Evolutionary conservation across 2,888 invertebrate species (phyloP).

Genomic region (Neocrepidodera transversa): DNA sequence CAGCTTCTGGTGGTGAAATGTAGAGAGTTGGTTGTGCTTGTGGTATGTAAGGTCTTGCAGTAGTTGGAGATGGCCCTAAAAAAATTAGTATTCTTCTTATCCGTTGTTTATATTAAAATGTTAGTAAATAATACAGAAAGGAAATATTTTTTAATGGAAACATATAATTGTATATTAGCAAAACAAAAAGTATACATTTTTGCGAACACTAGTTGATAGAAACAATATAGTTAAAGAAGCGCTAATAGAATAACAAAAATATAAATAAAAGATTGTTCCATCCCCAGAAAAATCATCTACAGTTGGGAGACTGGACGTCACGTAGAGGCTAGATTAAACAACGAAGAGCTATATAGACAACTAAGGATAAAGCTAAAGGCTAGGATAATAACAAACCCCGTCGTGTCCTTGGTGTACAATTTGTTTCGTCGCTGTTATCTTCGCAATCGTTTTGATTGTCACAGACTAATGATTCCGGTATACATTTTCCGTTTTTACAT

Average conservation of each 20-base stretch:
- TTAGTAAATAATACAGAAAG: constrained; percentile 1
- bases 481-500: constrained; percentile 68
- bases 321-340: constrained; percentile 41
- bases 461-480: constrained; percentile 66
- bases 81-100: neutral
- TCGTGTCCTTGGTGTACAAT: constrained; percentile 62
- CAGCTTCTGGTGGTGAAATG: constrained; percentile 47
- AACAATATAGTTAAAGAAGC: constrained; percentile 13
- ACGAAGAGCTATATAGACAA: constrained; percentile 35
- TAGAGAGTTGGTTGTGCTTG: constrained; percentile 41
- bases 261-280: constrained; percentile 10
- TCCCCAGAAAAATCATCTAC: constrained; percentile 34
- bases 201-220: neutral
- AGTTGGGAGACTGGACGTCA: constrained; percentile 37
- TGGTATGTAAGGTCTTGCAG: constrained; percentile 30
- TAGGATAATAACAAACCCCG: constrained; percentile 59
- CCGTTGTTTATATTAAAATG: neutral
- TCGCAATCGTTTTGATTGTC: constrained; percentile 68
- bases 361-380: constrained; percentile 38
- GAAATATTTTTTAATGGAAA: constrained; percentile 7
- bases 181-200: neutral
- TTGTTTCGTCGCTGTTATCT: constrained; percentile 70
- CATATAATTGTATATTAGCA: constrained; percentile 5
- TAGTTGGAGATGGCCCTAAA: constrained; percentile 27
- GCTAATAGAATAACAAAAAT: constrained; percentile 17